A percentile compares a stretch with the other conserved stretches of the same genome.
These are phyloP conservation scores for Ectropis crepuscularia DNA, from an alignment of 2,888 invertebrate species.

Conservation along the genomic window DNA sequence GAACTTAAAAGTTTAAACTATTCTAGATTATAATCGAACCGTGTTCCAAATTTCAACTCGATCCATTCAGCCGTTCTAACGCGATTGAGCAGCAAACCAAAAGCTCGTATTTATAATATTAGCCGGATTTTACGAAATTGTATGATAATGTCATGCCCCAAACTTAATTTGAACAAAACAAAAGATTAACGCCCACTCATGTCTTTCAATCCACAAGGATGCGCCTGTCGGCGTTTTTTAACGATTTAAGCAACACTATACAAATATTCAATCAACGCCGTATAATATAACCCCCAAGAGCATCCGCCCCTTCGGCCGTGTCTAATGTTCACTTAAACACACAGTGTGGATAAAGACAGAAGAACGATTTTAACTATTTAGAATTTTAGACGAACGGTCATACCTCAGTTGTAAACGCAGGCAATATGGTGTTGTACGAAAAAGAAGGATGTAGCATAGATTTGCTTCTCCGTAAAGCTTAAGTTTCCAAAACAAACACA, in stretches of 20 bases:
- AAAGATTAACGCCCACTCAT: constrained; percentile 1
- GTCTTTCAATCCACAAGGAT: constrained; percentile 21
- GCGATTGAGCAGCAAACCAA: too few relatives aligned
- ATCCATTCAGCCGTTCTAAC: too few relatives aligned
- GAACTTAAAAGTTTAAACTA: neutral
- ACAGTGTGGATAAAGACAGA: constrained; percentile 29
- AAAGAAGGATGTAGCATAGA: too few relatives aligned
- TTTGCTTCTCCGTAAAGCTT: too few relatives aligned
- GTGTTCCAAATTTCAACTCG: neutral
- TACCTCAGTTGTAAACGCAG: too few relatives aligned
- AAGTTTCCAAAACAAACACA: too few relatives aligned
- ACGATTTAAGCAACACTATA: constrained; percentile 50
- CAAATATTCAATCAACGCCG: constrained; percentile 63
- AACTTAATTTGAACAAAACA: neutral
- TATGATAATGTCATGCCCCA: too few relatives aligned
- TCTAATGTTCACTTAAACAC: constrained; percentile 54
- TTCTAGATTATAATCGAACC: neutral
- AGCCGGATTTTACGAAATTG: too few relatives aligned
- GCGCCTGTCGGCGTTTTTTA: constrained; percentile 35
- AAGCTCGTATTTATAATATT: too few relatives aligned
- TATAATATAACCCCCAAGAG: constrained; percentile 62
- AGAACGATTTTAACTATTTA: neutral
- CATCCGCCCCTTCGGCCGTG: constrained; percentile 62
- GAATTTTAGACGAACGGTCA: too few relatives aligned
- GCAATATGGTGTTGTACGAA: too few relatives aligned